These are phyloP conservation scores for Vanessa cardui DNA, from an alignment of 2,888 invertebrate species.

Conservation along the genomic window DNA sequence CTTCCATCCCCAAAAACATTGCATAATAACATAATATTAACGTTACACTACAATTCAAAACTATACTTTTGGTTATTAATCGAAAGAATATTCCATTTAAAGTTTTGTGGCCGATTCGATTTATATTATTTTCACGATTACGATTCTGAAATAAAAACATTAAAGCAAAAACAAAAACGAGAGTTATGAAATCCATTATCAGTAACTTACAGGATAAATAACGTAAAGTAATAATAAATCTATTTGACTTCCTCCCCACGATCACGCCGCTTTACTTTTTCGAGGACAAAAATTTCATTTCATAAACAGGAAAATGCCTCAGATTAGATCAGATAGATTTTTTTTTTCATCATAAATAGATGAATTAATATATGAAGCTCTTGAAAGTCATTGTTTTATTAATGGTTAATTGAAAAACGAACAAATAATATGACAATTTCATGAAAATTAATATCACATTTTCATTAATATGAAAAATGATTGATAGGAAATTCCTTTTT, in stretches of 20 bases:
- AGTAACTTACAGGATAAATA: conserved; percentile 32
- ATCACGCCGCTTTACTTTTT: conserved; percentile 16
- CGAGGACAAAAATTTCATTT: conserved; percentile 14
- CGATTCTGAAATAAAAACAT: not conserved
- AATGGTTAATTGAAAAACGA: not conserved
- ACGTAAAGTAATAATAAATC: conserved; percentile 35
- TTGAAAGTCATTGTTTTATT: conserved; percentile 16
- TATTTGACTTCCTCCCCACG: conserved; percentile 23
- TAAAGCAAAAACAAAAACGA: conserved; percentile 17
- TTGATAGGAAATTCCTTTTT: too few species aligned
- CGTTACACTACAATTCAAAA: too few species aligned
- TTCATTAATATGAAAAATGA: not conserved
- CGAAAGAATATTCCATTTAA: too few species aligned
- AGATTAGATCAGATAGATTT: not conserved
- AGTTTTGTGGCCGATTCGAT: too few species aligned
- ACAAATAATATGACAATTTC: too few species aligned
- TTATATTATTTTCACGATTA: not conserved
- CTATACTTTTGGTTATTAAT: too few species aligned
- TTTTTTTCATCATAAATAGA: conserved; percentile 9
- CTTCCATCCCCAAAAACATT: too few species aligned
- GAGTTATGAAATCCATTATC: conserved; percentile 21
- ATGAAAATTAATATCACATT: not conserved
- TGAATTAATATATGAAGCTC: conserved; percentile 8
- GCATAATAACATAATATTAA: too few species aligned
- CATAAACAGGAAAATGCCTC: conserved; percentile 9